A percentile compares a stretch with the other conserved stretches of the same genome.
Conservation (phyloP, 2,113 vertebrate species). For the Chloropsis hardwickii region DNA sequence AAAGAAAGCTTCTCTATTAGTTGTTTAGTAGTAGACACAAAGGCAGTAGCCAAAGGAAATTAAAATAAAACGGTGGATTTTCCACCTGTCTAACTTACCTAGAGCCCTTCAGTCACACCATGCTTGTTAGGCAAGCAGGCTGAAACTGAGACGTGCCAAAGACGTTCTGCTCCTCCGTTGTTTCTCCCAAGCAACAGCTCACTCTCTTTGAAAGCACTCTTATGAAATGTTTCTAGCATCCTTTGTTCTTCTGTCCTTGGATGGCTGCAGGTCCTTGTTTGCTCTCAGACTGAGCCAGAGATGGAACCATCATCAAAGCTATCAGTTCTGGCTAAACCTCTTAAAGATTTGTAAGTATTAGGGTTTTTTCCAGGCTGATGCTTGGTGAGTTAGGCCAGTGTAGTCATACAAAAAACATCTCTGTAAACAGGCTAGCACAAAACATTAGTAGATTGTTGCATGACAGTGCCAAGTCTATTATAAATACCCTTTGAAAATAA, state of each 20-base stretch:
- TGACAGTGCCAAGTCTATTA: neutral
- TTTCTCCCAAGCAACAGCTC: neutral
- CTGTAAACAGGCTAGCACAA: slow-evolving; percentile 12
- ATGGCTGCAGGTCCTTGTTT: neutral
- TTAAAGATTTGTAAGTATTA: slow-evolving; percentile 5
- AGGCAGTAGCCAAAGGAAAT: neutral
- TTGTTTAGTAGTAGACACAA: neutral
- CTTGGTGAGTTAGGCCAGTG: neutral
- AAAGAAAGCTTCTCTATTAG: neutral
- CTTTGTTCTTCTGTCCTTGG: slow-evolving; percentile 34
- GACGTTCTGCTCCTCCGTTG: neutral
- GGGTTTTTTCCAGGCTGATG: neutral
- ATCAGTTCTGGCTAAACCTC: slow-evolving; percentile 41
- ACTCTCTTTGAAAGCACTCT: neutral
- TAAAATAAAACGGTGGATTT: neutral
- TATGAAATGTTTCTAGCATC: neutral
- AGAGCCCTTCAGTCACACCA: neutral
- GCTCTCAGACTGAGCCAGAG: slow-evolving; percentile 15
- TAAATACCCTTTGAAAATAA: neutral
- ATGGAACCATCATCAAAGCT: slow-evolving; percentile 47
- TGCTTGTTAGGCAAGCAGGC: neutral
- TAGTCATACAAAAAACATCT: slow-evolving; percentile 45
- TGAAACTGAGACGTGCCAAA: neutral
- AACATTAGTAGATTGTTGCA: neutral
- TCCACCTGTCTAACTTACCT: neutral